Percentiles rank a stretch among this genome's conserved stretches.
Evolutionary conservation across 2,888 invertebrate species (phyloP).

Genomic region (Watsonalla cultraria): DNA sequence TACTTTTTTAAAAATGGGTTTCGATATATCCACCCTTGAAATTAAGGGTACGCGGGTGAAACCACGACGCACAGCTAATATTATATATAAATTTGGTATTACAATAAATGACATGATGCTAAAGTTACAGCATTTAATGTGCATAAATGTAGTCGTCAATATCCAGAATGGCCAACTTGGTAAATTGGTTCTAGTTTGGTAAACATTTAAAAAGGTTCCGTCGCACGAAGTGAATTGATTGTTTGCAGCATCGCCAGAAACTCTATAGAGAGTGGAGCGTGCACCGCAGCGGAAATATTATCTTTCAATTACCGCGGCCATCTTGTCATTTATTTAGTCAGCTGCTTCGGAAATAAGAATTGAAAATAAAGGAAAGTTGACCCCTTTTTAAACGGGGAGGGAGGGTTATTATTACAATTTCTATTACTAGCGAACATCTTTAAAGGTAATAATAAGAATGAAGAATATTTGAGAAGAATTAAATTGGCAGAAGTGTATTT

Average conservation of each 20-base stretch:
- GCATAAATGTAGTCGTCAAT: no score
- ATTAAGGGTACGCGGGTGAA: no score
- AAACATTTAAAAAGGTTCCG: conserved; percentile 30
- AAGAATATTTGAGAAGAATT: not conserved
- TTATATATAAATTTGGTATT: no score
- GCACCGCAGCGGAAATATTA: conserved; percentile 52
- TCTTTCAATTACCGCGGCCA: conserved; percentile 58
- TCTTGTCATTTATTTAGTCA: conserved; percentile 53
- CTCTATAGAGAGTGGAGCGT: conserved; percentile 18
- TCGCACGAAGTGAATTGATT: conserved; percentile 16
- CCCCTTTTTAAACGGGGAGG: conserved; percentile 1
- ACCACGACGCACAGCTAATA: no score
- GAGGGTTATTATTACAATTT: conserved; percentile 4
- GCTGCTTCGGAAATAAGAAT: conserved; percentile 47
- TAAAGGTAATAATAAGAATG: no score
- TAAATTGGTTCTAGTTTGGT: conserved; percentile 11
- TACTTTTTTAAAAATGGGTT: no score
- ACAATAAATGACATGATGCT: no score
- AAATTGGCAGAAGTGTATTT: no score
- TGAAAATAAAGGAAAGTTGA: conserved; percentile 44
- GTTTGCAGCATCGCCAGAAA: conserved; percentile 31
- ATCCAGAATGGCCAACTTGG: no score
- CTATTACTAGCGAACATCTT: no score
- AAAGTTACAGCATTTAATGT: no score
- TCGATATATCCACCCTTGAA: no score